phyloP scores from a whole-genome alignment of 2,113 vertebrate species.

The Hymenochirus boettgeri region DNA sequence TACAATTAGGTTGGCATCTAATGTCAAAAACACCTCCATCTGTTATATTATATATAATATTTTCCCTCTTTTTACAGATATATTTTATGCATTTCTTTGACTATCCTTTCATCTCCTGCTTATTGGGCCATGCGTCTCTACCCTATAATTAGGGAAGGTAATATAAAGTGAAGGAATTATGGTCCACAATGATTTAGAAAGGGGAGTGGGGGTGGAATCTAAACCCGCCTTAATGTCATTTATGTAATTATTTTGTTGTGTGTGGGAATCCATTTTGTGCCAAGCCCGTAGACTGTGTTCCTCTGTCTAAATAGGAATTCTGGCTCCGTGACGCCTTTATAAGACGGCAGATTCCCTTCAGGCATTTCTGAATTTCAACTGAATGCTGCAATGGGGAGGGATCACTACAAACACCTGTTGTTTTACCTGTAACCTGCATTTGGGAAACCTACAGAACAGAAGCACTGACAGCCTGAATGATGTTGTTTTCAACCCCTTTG shows the following conservation, averaged over 20 bases:
- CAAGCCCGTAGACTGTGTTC: slow-evolving; percentile 43
- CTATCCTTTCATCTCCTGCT: neutral
- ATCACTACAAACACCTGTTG: neutral
- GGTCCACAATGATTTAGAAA: no score
- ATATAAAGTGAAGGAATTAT: no score
- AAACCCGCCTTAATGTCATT: slow-evolving; percentile 14
- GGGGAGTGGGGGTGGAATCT: no score
- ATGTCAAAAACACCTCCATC: no score
- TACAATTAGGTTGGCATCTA: no score
- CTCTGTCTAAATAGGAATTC: slow-evolving; percentile 52
- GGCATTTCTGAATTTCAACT: slow-evolving; percentile 43
- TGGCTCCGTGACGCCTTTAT: slow-evolving; percentile 46
- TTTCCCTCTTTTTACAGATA: no score
- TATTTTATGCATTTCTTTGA: no score
- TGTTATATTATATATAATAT: no score
- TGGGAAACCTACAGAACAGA: slow-evolving; percentile 4
- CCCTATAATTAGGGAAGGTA: neutral
- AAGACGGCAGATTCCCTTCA: slow-evolving; percentile 46
- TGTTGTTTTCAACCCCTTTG: neutral
- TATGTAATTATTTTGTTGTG: no score
- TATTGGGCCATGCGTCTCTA: neutral
- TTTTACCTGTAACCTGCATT: slow-evolving; percentile 10
- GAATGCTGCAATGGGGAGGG: slow-evolving; percentile 44
- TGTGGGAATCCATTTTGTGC: slow-evolving; percentile 46
- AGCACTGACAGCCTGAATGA: neutral